Evolutionary conservation across 2,888 invertebrate species (phyloP), one percentile per base, ranked within the genome.

Genomic region (Mythimna loreyi): DNA sequence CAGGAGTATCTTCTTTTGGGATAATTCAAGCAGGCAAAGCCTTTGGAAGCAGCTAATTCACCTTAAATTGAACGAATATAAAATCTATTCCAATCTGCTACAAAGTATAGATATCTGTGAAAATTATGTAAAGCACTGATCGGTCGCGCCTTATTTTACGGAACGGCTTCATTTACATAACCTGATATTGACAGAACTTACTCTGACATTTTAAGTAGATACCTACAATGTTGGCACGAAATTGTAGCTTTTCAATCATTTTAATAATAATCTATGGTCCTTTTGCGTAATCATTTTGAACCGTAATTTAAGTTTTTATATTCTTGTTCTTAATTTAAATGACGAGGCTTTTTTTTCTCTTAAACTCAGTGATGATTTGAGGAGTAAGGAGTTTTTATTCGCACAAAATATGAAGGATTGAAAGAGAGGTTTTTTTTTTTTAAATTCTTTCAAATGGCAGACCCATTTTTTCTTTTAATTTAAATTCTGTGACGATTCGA

Each of bases 91-190:
- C 59, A 68, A 67, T 33, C 43, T 47, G 33, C 55, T 59, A 50
- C 40, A 11, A n/a, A 53, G n/a, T 56, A 57, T 74, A 66, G 23
- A 33, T 70, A 78, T 70, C 75, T 75, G 71, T 78, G 83, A 83
- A 86, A 87, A 87, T 81, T 83, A 87, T 85, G 83, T 87, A 82
- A 84, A 86, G 45, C 78, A 72, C 69, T 66, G 69, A 78, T 75
- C 73, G 75, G 81, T 79, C 77, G 72, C 72, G 58, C 85, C 88
- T 81, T 83, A 82, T 81, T 85, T 82, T 72, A 74, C 70, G 72
- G 57, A 75, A 59, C 77, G 56, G 66, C 61, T 75, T 75, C 60
- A 83, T 90, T 90, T 82, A 49, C 91, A 90, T 90, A 90, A 91
- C 91, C 82, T 77, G 90, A 85, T 86, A 65, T 79, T 40, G 64